A percentile compares a stretch with the other conserved stretches of the same genome.
Conservation (phyloP, 2,888 invertebrate genomes). For the Orchesellides sinensis region DNA sequence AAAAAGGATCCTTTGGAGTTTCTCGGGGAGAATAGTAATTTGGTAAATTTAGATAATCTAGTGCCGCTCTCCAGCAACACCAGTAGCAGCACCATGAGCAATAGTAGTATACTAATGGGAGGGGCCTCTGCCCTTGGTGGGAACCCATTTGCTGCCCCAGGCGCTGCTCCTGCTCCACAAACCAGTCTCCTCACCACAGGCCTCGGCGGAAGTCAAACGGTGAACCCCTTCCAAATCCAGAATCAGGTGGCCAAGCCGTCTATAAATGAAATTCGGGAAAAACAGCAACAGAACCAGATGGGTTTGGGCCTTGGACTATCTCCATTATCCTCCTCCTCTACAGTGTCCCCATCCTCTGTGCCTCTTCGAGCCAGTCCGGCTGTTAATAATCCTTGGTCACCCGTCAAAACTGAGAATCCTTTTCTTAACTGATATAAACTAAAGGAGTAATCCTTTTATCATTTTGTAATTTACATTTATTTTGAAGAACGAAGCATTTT, state of each 20-base stretch:
- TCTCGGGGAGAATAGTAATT: slow-evolving; percentile 96
- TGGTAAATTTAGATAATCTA: slow-evolving; percentile 98
- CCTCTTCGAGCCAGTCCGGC: slow-evolving; percentile 44
- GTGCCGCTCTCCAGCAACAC: slow-evolving; percentile 80
- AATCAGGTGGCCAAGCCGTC: slow-evolving; percentile 72
- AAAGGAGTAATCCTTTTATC: slow-evolving; percentile 17
- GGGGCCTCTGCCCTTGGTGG: slow-evolving; percentile 32
- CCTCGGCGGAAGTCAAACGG: slow-evolving; percentile 45
- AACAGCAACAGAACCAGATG: slow-evolving; percentile 72
- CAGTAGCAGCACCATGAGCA: neutral
- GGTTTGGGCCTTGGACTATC: slow-evolving; percentile 32
- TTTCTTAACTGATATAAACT: slow-evolving; percentile 64
- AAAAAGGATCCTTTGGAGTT: slow-evolving; percentile 95
- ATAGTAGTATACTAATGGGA: no score
- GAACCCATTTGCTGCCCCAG: slow-evolving; percentile 69
- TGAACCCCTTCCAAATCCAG: slow-evolving; percentile 74
- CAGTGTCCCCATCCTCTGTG: slow-evolving; percentile 36
- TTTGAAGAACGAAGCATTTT: no score
- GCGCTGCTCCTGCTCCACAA: slow-evolving; percentile 18
- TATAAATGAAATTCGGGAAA: slow-evolving; percentile 74
- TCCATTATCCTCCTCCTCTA: slow-evolving; percentile 25
- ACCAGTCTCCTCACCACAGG: slow-evolving; percentile 60
- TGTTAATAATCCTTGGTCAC: slow-evolving; percentile 74
- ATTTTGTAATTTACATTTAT: neutral
- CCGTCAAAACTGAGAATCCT: slow-evolving; percentile 73